phyloP scores from a whole-genome alignment of 2,797 vertebrate species.

The Leuciscus waleckii region DNA sequence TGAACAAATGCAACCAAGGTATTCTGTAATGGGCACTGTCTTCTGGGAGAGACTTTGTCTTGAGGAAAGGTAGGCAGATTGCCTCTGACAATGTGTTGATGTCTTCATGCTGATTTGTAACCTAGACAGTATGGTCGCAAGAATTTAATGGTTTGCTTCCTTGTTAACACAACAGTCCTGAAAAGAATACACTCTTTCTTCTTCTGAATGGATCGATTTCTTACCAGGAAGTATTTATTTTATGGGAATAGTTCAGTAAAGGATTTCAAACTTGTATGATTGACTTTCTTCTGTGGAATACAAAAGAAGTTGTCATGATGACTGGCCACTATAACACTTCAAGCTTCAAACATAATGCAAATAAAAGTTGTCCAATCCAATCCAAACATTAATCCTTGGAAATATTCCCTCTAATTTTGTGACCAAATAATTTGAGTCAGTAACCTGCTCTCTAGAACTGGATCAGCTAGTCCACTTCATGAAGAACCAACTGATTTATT shows the following conservation, averaged over 20 bases:
- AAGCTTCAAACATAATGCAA: neutral
- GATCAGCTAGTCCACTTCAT: neutral
- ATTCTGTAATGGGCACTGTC: neutral
- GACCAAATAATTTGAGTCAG: neutral
- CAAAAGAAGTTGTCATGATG: neutral
- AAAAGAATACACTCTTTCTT: neutral
- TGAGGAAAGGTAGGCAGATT: neutral
- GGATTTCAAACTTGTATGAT: neutral
- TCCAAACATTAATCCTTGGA: neutral
- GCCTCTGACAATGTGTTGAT: neutral
- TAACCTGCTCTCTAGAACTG: no score
- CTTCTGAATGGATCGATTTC: neutral
- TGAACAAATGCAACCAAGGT: neutral
- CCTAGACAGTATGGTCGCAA: neutral
- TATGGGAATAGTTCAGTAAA: neutral
- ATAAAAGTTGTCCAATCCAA: neutral
- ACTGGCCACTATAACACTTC: neutral
- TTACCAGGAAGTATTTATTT: neutral
- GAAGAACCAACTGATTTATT: neutral
- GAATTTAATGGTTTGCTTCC: neutral
- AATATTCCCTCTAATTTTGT: neutral
- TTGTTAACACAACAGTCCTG: neutral
- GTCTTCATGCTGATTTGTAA: neutral
- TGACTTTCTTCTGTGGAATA: neutral
- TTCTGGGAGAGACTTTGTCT: slow-evolving; percentile 4